Base-by-base conservation (phyloP, 1,140 invertebrate genomes). In the Lepidotrigona ventralis region DNA sequence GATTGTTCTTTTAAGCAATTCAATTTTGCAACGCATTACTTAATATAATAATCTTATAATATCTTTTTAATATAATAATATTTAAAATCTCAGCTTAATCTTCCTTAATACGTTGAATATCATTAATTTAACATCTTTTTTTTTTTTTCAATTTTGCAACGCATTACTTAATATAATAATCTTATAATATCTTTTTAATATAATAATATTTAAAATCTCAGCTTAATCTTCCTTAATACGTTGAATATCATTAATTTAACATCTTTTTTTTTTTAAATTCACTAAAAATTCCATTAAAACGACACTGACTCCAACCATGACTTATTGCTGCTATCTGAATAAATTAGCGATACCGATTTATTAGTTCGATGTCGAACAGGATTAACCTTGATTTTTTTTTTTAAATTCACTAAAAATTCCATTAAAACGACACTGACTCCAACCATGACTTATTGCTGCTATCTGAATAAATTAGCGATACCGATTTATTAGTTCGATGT, bases 311-410 rank as follows among this genome's bases (percentile, higher is more conserved):
- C 12, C 19, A 9, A 14, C 11, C 1, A 53, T 51, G 53, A 72
- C 26, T 53, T 21, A 15, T 53, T 21, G 8, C 11, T n/a, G 46
- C 26, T 17, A 0, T 12, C n/a, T 51, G 60, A 29, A 77, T 64
- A 19, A 78, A 86, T 86, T 71, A 63, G 23, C 56, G 21, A 53
- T 19, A 46, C 58, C 81, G 80, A 86, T 63, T 60, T 19, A n/a
- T 56, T 66, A n/a, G 11, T n/a, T n/a, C n/a, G n/a, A n/a, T n/a
- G 66, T 66, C 60, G 51, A 23, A 14, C 23, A 72, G 56, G 23
- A 60, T 46, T 46, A 63, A 70, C 23, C 69, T 51, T 23, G 64
- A 64, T 69, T n/a, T n/a, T n/a, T n/a, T n/a, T n/a, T n/a, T n/a
- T n/a, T n/a, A n/a, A n/a, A n/a, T n/a, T n/a, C 19, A 23, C 21